Conservation (phyloP, 1,140 invertebrate species). For the Aricia agestis region DNA sequence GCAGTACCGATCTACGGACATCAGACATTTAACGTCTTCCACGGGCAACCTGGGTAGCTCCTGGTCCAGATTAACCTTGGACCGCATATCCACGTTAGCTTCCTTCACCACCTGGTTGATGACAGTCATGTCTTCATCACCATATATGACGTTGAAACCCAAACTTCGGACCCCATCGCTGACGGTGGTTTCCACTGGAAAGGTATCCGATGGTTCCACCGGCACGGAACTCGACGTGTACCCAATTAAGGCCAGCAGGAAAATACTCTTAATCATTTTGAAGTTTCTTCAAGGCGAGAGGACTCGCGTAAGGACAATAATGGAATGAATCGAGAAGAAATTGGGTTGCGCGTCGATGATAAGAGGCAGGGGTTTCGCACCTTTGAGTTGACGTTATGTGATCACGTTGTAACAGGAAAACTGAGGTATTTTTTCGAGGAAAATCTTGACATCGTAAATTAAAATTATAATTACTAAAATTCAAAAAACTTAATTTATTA, state of each 20-base stretch:
- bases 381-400: conserved; percentile 15
- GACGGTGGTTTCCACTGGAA: conserved; percentile 39
- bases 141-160: conserved; percentile 51
- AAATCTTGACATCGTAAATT: neutral
- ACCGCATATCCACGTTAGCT: conserved; percentile 44
- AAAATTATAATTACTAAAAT: no score
- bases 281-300: neutral
- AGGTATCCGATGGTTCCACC: neutral
- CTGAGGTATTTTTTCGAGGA: neutral
- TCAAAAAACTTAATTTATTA: no score
- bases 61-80: conserved; percentile 39
- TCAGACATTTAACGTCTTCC: conserved; percentile 61
- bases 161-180: conserved; percentile 46
- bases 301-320: neutral
- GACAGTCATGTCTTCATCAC: conserved; percentile 50
- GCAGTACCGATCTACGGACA: conserved; percentile 60
- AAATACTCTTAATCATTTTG: neutral
- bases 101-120: conserved; percentile 53
- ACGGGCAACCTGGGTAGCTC: conserved; percentile 42
- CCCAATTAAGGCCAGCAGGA: neutral
- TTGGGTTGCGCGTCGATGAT: conserved; percentile 26
- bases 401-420: neutral
- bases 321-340: conserved; percentile 17
- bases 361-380: conserved; percentile 35
- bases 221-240: neutral